Conservation (phyloP, 2,888 invertebrate genomes). For the Torymus texanus region DNA sequence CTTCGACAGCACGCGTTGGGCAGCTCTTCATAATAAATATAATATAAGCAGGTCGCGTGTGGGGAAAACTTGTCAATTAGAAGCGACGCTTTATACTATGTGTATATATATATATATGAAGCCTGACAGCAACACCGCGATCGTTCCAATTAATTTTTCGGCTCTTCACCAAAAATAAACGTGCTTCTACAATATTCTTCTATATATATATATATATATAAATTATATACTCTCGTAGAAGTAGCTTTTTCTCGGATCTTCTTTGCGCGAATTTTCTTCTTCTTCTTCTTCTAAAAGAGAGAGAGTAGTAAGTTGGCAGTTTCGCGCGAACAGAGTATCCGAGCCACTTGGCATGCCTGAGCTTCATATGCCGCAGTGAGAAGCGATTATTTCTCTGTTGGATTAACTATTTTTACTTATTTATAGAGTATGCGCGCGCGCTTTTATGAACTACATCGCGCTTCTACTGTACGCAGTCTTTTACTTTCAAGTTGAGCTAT, state of each 20-base stretch:
- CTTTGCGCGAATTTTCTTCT: constrained; percentile 12
- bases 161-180: constrained; percentile 43
- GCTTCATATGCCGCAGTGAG: constrained; percentile 10
- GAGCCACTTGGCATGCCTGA: constrained; percentile 17
- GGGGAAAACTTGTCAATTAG: constrained; percentile 37
- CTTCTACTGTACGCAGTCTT: no score
- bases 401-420: constrained; percentile 30
- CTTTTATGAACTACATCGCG: constrained; percentile 1
- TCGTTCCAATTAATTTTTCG: constrained; percentile 53
- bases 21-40: background rate
- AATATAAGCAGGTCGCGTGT: background rate
- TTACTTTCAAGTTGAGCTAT: no score
- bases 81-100: background rate
- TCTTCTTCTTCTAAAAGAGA: background rate
- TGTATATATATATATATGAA: no score
- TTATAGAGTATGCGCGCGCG: background rate
- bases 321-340: constrained; percentile 16
- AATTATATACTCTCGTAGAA: no score
- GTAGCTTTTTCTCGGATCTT: constrained; percentile 16
- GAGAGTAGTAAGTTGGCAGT: constrained; percentile 14
- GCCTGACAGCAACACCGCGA: background rate
- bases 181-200: background rate
- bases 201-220: no score
- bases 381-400: constrained; percentile 16
- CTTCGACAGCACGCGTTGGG: constrained; percentile 13